Evolutionary conservation across 1,140 invertebrate genomes (phyloP).

Genomic region (Nautilus pompilius): DNA sequence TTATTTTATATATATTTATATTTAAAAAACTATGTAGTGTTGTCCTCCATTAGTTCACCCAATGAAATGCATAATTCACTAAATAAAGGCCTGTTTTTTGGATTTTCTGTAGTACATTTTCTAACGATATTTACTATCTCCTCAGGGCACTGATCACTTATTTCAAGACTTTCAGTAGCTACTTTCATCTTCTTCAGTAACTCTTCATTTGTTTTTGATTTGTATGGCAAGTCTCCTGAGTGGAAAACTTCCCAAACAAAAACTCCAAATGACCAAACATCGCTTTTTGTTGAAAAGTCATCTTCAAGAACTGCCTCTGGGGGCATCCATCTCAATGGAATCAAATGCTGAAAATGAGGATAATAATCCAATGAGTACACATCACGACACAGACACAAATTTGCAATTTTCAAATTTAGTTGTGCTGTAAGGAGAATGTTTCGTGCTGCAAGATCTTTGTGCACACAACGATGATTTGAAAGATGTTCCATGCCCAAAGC

Average conservation of each 20-base stretch:
- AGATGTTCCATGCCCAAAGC: constrained; percentile 82
- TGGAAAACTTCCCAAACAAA: constrained; percentile 53
- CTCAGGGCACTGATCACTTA: constrained; percentile 54
- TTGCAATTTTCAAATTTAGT: constrained; percentile 78
- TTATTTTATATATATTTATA: too few species aligned
- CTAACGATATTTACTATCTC: constrained; percentile 61
- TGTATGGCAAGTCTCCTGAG: constrained; percentile 46
- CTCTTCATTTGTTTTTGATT: constrained; percentile 50
- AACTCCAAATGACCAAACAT: constrained; percentile 53
- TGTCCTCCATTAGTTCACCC: too few species aligned
- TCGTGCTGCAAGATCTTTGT: constrained; percentile 86
- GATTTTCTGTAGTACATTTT: constrained; percentile 65
- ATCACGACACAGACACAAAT: constrained; percentile 76
- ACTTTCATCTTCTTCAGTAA: constrained; percentile 62
- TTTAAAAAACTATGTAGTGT: too few species aligned
- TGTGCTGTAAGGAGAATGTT: constrained; percentile 86
- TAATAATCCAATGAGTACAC: constrained; percentile 81
- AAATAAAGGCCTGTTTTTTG: constrained; percentile 63
- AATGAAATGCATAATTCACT: constrained; percentile 36
- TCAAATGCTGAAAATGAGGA: constrained; percentile 55
- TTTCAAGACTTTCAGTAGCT: constrained; percentile 30
- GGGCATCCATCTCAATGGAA: constrained; percentile 83
- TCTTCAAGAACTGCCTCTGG: constrained; percentile 79
- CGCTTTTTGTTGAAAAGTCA: constrained; percentile 60
- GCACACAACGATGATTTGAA: constrained; percentile 71